phyloP scores from a whole-genome alignment of 2,888 invertebrate genomes.

The Eupithecia pulchellata region DNA sequence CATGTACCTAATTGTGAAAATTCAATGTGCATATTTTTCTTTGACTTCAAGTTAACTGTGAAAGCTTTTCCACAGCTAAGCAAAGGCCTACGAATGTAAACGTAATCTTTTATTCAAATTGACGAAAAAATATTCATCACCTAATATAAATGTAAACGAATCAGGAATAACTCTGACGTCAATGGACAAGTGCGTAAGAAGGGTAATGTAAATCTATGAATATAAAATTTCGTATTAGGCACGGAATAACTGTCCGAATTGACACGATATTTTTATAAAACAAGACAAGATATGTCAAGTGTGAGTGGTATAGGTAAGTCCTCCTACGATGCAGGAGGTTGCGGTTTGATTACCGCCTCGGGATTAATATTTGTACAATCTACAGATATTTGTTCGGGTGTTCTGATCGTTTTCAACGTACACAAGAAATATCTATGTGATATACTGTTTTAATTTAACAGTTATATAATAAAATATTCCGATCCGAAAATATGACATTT shows the following conservation, averaged over 20 bases:
- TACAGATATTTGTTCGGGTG: too few relatives aligned
- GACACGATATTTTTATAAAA: slow-evolving; percentile 1
- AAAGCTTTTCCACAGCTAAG: background rate
- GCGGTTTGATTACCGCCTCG: too few relatives aligned
- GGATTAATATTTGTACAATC: too few relatives aligned
- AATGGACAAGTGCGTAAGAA: slow-evolving; percentile 32
- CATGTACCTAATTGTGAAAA: too few relatives aligned
- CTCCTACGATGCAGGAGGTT: too few relatives aligned
- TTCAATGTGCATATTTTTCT: background rate
- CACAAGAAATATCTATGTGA: too few relatives aligned
- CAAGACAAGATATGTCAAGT: too few relatives aligned
- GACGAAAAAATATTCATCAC: slow-evolving; percentile 41
- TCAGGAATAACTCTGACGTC: slow-evolving; percentile 41
- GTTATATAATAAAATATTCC: too few relatives aligned
- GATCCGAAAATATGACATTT: too few relatives aligned
- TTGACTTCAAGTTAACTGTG: background rate
- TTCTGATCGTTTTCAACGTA: too few relatives aligned
- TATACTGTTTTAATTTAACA: too few relatives aligned
- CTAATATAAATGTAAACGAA: slow-evolving; percentile 45
- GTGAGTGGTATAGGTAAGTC: too few relatives aligned
- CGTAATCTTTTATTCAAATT: slow-evolving; percentile 37
- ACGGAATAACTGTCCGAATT: background rate
- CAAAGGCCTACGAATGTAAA: slow-evolving; percentile 27
- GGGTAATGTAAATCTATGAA: slow-evolving; percentile 41
- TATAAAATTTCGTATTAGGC: slow-evolving; percentile 39